phyloP scores from a whole-genome alignment of 2,888 invertebrate species.

The Linnaemya vulpina region DNA sequence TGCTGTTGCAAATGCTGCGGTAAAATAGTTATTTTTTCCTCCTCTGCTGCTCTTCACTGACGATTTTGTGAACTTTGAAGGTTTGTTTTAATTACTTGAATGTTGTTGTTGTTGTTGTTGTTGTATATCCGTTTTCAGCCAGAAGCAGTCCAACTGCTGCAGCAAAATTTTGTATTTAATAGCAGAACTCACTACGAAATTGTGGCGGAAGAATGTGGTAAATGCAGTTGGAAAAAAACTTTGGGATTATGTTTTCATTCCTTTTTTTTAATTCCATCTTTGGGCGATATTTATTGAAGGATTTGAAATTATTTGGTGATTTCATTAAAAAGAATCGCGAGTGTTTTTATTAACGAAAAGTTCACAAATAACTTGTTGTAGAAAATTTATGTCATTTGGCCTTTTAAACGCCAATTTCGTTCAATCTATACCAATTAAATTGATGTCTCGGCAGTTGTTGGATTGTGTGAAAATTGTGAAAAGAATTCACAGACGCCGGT shows the following conservation, averaged over 20 bases:
- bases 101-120: slow-evolving; percentile 36
- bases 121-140: not conserved
- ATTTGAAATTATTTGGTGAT: slow-evolving; percentile 2
- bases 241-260: not conserved
- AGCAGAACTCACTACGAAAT: slow-evolving; percentile 33
- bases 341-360: not conserved
- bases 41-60: slow-evolving; percentile 2
- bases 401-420: no score
- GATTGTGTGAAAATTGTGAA: no score
- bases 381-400: no score
- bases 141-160: slow-evolving; percentile 23
- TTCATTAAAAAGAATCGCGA: not conserved
- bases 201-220: slow-evolving; percentile 47
- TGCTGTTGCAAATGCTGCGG: slow-evolving; percentile 27
- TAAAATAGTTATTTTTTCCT: slow-evolving; percentile 19
- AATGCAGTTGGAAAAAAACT: slow-evolving; percentile 47
- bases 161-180: slow-evolving; percentile 39
- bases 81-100: slow-evolving; percentile 70
- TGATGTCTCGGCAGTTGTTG: no score
- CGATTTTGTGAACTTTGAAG: slow-evolving; percentile 47
- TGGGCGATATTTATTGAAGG: slow-evolving; percentile 1
- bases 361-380: no score
- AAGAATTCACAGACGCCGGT: no score
- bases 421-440: no score
- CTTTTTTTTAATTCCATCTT: not conserved